Evolutionary conservation across 1,140 invertebrate species (phyloP), one percentile per base, ranked within the genome.

Genomic region (Cryptotermes secundus): DNA sequence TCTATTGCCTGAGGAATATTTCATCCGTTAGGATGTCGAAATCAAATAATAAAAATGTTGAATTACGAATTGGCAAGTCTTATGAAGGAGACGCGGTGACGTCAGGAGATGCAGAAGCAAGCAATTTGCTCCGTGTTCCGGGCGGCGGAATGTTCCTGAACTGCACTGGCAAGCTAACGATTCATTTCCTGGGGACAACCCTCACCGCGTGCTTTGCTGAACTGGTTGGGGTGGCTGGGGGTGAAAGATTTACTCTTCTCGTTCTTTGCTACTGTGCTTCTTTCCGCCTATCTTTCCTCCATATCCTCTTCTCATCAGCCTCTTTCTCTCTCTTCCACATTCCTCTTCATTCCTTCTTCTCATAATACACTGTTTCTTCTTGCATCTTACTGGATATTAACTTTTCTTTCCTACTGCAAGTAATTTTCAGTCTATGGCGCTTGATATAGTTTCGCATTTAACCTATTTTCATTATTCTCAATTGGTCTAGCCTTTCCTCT

Each of bases 41-140:
- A 72, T 72, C 59, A 72, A 26, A 72, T 72, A 72, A 72, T 72
- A 72, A 72, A 72, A 72, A 72, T 72, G 59, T 72, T 72, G 59
- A 72, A 72, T 72, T 72, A 72, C 31, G 59, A 72, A 72, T 72
- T n/a, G 59, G 59, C n/a, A 72, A 72, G 59, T 72, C 59, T 72
- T 72, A 72, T 7, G 31, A 72, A 72, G 59, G 59, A 72, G 59
- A 72, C 26, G 59, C 14, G n/a, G 26, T 72, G 59, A 72, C 59
- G 59, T 72, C 59, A 72, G 26, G 59, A 72, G 59, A 72, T 72
- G 59, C 59, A 72, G 59, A 72, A 72, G 59, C 59, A 72, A 72
- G 59, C 59, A 72, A 72, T 72, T 72, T 72, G 59, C 59, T 72
- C 26, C 59, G 59, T 72, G 59, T 72, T 72, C 59, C 59, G 59